These are phyloP conservation scores for Philereme transversata DNA, from an alignment of 2,888 invertebrate species.

Conservation along the genomic window DNA sequence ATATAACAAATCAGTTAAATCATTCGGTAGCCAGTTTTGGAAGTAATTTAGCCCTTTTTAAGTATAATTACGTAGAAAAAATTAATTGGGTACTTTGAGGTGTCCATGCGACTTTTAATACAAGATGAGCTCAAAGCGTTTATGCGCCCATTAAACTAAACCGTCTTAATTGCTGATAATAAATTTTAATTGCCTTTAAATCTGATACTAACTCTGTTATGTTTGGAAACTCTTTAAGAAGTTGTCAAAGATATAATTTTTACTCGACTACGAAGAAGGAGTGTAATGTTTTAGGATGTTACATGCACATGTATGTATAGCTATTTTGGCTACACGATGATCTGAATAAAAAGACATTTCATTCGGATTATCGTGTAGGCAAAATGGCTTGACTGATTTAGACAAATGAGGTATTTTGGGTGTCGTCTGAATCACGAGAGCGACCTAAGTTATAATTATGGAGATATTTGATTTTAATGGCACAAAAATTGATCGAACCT, in stretches of 20 bases:
- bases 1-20: not conserved
- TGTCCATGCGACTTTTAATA: constrained; percentile 24
- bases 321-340: no score
- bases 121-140: constrained; percentile 25
- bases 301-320: not conserved
- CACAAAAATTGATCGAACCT: no score
- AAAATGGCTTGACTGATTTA: no score
- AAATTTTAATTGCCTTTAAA: constrained; percentile 21
- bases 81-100: constrained; percentile 20
- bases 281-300: no score
- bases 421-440: no score
- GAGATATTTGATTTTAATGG: no score
- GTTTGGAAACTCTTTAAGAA: not conserved
- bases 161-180: constrained; percentile 23
- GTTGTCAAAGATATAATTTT: not conserved
- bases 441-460: no score
- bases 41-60: not conserved
- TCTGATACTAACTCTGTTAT: not conserved
- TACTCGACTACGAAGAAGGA: no score
- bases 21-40: not conserved
- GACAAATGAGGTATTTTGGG: no score
- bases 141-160: constrained; percentile 17
- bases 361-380: no score
- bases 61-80: constrained; percentile 16
- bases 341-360: no score